Evolutionary conservation across 2,888 invertebrate genomes (phyloP).

Genomic region (Arrhopalites spinosus): DNA sequence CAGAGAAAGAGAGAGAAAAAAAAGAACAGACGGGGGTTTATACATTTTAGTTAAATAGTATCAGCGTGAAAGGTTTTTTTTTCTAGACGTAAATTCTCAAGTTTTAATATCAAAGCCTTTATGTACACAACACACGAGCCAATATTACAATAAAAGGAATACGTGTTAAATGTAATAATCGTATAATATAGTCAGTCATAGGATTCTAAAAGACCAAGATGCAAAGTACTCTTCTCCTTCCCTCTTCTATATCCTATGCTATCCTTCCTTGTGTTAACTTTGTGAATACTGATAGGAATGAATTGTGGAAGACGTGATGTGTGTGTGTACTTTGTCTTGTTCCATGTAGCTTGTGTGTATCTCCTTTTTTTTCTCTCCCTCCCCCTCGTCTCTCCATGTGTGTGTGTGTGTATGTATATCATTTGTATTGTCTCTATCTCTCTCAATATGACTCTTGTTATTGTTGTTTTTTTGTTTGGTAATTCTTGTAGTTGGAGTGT

Average conservation of each 20-base stretch:
- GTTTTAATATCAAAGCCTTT: constrained; percentile 2
- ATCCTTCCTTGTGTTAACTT: constrained; percentile 9
- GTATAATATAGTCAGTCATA: neutral
- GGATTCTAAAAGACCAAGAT: neutral
- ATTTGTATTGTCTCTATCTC: constrained; percentile 10
- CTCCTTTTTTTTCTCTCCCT: neutral
- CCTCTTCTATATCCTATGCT: neutral
- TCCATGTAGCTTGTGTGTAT: neutral
- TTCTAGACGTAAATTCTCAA: constrained; percentile 10
- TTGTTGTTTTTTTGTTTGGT: no score
- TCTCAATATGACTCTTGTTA: neutral
- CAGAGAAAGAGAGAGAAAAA: constrained; percentile 11
- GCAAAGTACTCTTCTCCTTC: neutral
- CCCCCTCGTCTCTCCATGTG: no score
- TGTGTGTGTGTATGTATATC: neutral
- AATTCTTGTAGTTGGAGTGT: constrained; percentile 5
- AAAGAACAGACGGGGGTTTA: neutral
- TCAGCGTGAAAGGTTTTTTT: neutral
- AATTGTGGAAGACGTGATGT: constrained; percentile 24
- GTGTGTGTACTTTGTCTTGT: no score
- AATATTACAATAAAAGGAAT: constrained; percentile 28
- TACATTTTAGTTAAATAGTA: neutral
- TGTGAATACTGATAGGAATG: constrained; percentile 20
- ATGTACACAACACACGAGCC: constrained; percentile 19
- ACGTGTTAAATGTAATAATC: constrained; percentile 26